Percentiles rank a stretch among this genome's conserved stretches.
phyloP scores from a whole-genome alignment of 2,113 vertebrate genomes.

The Egretta garzetta region DNA sequence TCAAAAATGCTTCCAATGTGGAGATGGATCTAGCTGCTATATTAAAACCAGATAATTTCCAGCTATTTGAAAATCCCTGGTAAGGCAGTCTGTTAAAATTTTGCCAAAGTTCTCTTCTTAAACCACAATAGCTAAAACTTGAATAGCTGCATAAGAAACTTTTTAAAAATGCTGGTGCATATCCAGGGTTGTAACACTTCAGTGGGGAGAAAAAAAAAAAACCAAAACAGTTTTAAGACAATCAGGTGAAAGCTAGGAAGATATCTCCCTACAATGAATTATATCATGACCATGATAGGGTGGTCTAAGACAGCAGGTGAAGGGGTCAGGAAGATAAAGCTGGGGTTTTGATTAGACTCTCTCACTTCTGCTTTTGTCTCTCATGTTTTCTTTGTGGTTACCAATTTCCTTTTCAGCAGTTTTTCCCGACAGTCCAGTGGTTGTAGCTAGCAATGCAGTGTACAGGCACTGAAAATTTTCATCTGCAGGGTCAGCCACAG shows the following conservation, averaged over 20 bases:
- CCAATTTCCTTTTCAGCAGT: not conserved
- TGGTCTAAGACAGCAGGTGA: not conserved
- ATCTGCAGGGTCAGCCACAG: not conserved
- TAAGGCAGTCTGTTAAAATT: not conserved
- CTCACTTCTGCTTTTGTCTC: not conserved
- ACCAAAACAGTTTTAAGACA: not conserved
- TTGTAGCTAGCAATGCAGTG: not conserved
- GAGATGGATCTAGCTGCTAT: not conserved
- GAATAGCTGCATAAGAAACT: not conserved
- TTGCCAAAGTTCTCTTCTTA: not conserved
- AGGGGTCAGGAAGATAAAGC: not conserved
- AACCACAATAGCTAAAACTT: constrained; percentile 1
- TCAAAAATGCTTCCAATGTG: constrained; percentile 8
- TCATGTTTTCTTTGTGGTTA: not conserved
- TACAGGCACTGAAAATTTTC: not conserved
- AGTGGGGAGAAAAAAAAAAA: not conserved
- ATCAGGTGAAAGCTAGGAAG: not conserved
- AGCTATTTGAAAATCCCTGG: constrained; percentile 12
- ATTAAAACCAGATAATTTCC: constrained; percentile 20
- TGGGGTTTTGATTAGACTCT: not conserved
- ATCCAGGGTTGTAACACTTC: not conserved
- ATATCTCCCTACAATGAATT: not conserved
- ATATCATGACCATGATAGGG: not conserved
- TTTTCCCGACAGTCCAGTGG: not conserved
- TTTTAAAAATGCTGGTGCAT: not conserved